Evolutionary conservation across 2,797 vertebrate species (phyloP), one percentile per base, ranked within the genome.

Genomic region (Cephalopachus bancanus): DNA sequence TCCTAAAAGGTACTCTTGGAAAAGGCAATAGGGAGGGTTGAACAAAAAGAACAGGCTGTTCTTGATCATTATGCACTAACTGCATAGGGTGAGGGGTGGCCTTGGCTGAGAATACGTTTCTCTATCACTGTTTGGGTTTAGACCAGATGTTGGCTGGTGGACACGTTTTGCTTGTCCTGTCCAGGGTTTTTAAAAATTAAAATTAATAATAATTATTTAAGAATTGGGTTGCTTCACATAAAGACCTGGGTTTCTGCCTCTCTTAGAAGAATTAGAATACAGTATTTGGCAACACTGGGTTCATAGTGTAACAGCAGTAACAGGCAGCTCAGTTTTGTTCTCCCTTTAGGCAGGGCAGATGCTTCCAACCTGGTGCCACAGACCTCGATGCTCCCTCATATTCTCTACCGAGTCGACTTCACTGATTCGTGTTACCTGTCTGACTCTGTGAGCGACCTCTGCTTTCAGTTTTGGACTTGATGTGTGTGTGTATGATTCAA

Each of bases 111-210:
- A 95, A 60, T 28, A 59, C 59, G 75, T 71, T 91, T 83, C 74
- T 95, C 78, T 69, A n/a, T 92, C 79, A 75, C 57, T 95, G 28
- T 91, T 81, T 85, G 67, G 88, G 88, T 92, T 95, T 94, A 44
- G 72, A 81, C 57, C 84, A 89, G 84, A 92, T 87, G 44, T 92
- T 88, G 78, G 55, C 53, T 71, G 53, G 53, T 30, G 57, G 67
- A 83, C 19, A 67, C 79, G 53, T 79, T 91, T 91, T 89, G n/a
- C n/a, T 94, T 93, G 60, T 71, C 57, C n/a, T 71, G 22, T 7
- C 44, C 26, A 69, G 9, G 5, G 19, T 44, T 83, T 90, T 49
- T 49, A 78, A 87, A 93, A 76, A 55, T 67, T 92, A 51, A 55
- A 83, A 89, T 92, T 74, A 90, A 37, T n/a, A 94, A 69, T 75